phyloP scores from a whole-genome alignment of 2,888 invertebrate species.

The Pimpla rufipes region DNA sequence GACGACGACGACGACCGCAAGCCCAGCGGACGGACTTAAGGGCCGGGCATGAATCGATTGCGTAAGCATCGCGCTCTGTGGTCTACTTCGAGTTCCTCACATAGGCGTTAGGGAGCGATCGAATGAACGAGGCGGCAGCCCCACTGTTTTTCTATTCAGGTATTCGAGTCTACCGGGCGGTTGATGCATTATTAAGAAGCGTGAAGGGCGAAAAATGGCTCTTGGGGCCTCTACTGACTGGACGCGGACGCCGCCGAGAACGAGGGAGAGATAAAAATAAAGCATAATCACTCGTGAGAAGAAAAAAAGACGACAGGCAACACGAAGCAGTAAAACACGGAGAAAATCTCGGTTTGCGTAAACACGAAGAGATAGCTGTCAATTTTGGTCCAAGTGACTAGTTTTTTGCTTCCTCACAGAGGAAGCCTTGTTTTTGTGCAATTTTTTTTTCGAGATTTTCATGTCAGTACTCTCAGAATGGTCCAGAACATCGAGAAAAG shows the following conservation, averaged over 20 bases:
- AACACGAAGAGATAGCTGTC: too few relatives aligned
- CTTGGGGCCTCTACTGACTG: constrained; percentile 20
- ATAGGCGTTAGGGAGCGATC: constrained; percentile 13
- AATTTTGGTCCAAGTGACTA: too few relatives aligned
- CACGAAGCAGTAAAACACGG: too few relatives aligned
- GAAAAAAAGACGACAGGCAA: too few relatives aligned
- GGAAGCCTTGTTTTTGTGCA: too few relatives aligned
- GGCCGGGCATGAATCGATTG: constrained; percentile 53
- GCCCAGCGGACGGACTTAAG: constrained; percentile 28
- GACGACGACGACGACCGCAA: constrained; percentile 23
- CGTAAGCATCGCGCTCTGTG: constrained; percentile 45
- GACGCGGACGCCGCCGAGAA: neutral
- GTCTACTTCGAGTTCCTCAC: constrained; percentile 43
- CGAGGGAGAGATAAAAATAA: constrained; percentile 1
- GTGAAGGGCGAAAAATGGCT: constrained; percentile 2
- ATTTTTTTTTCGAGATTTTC: too few relatives aligned
- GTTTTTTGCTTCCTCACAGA: too few relatives aligned
- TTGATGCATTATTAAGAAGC: constrained; percentile 44
- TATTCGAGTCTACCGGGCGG: constrained; percentile 32
- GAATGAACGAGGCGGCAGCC: neutral
- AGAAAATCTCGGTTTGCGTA: too few relatives aligned
- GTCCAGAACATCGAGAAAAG: too few relatives aligned
- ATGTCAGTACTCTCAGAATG: too few relatives aligned
- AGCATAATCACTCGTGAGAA: neutral
- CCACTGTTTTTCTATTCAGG: constrained; percentile 20